Evolutionary conservation across 2,797 vertebrate species (phyloP).

Genomic region (Potorous gilbertii): DNA sequence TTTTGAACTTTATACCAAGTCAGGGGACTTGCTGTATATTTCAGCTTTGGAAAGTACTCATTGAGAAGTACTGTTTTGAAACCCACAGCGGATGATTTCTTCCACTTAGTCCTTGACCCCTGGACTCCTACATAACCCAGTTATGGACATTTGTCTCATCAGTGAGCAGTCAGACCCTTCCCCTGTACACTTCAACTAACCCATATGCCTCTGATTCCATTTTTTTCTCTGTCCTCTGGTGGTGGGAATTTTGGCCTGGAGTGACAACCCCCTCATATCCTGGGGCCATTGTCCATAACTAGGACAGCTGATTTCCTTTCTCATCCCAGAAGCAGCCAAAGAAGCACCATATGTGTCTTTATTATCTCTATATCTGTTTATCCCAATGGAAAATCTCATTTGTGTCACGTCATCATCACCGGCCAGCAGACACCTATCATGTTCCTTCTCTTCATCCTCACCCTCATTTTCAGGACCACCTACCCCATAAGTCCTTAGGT

Average conservation of each 20-base stretch:
- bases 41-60: slow-evolving; percentile 88
- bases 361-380: background rate
- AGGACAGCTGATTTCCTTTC: background rate
- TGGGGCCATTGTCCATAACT: background rate
- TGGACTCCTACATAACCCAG: background rate
- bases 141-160: background rate
- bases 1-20: slow-evolving; percentile 96
- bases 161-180: background rate
- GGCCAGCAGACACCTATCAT: background rate
- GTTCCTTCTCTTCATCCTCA: background rate
- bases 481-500: background rate
- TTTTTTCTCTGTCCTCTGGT: background rate
- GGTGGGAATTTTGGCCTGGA: background rate
- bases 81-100: slow-evolving; percentile 88
- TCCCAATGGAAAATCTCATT: background rate
- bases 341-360: background rate
- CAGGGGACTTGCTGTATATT: slow-evolving; percentile 87
- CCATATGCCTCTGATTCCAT: background rate
- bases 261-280: background rate
- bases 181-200: background rate
- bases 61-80: slow-evolving; percentile 95
- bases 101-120: background rate
- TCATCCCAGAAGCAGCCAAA: background rate
- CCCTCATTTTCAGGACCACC: background rate
- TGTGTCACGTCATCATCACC: background rate